phyloP scores from a whole-genome alignment of 2,797 vertebrate genomes.

The Protonibea diacanthus region DNA sequence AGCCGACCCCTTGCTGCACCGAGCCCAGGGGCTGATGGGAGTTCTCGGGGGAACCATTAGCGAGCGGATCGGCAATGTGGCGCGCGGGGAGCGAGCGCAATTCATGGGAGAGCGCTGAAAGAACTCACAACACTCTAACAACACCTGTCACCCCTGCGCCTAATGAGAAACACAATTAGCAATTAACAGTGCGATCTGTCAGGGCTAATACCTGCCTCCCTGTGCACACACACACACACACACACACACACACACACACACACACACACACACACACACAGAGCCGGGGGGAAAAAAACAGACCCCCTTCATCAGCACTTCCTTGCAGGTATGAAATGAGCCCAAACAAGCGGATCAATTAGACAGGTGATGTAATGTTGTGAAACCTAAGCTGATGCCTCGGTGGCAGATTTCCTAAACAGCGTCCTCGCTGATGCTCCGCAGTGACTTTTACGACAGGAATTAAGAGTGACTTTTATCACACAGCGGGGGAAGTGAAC shows the following conservation, averaged over 20 bases:
- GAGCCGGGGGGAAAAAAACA: conserved; percentile 16
- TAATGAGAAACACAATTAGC: conserved; percentile 93
- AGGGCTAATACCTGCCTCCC: conserved; percentile 86
- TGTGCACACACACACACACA: conserved; percentile 41
- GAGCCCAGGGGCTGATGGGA: conserved; percentile 87
- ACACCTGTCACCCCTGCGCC: conserved; percentile 89
- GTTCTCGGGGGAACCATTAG: conserved; percentile 88
- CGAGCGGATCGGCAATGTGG: conserved; percentile 76
- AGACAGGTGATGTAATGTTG: conserved; percentile 81
- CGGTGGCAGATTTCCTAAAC: conserved; percentile 56
- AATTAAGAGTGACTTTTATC: conserved; percentile 36
- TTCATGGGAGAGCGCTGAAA: conserved; percentile 82
- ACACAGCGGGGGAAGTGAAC: too few species aligned
- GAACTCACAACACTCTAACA: conserved; percentile 88
- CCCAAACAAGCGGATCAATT: conserved; percentile 79
- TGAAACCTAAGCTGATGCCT: conserved; percentile 74
- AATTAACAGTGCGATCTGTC: conserved; percentile 90
- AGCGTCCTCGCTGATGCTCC: conserved; percentile 46
- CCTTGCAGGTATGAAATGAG: conserved; percentile 77
- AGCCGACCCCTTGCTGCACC: conserved; percentile 78
- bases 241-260: conserved; percentile 53
- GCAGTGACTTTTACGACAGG: conserved; percentile 53
- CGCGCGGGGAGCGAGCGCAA: conserved; percentile 75
- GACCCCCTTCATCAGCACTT: conserved; percentile 78
- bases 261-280: conserved; percentile 26